Conservation (phyloP, 2,113 vertebrate genomes). For the Jaculus jaculus region DNA sequence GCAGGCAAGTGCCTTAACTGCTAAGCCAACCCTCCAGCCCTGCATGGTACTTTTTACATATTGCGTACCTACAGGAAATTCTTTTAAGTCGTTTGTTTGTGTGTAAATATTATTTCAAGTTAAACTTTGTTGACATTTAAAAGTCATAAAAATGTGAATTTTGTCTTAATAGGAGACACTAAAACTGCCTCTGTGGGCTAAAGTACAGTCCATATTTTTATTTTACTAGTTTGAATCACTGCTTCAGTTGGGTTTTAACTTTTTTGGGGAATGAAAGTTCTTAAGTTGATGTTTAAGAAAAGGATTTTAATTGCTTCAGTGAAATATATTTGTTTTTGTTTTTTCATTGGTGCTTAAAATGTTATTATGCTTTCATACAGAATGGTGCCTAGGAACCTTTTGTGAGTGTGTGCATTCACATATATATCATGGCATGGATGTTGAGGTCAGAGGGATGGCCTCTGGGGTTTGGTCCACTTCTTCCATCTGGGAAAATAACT, state of each 20-base stretch:
- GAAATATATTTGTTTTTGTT: slow-evolving; percentile 9
- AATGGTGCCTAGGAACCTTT: slow-evolving; percentile 6
- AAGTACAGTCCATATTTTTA: slow-evolving; percentile 8
- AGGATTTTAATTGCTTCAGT: not conserved
- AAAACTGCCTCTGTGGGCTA: not conserved
- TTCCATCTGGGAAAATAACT: no score
- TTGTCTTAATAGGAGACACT: not conserved
- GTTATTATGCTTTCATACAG: slow-evolving; percentile 18
- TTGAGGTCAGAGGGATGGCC: no score
- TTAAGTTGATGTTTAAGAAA: slow-evolving; percentile 29
- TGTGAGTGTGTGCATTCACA: not conserved
- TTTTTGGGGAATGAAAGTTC: not conserved
- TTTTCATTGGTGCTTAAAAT: not conserved
- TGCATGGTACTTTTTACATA: not conserved
- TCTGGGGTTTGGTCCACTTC: no score
- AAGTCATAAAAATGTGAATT: slow-evolving; percentile 24
- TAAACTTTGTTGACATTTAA: slow-evolving; percentile 33
- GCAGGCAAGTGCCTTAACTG: no score
- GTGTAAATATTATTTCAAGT: slow-evolving; percentile 44
- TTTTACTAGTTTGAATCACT: slow-evolving; percentile 23
- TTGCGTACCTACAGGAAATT: not conserved
- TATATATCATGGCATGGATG: no score
- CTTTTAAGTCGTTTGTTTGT: not conserved
- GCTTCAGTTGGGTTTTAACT: slow-evolving; percentile 10
- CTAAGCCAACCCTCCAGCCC: no score